These are phyloP conservation scores for Leucoraja erinaceus DNA, from an alignment of 2,113 vertebrate species.

Conservation along the genomic window DNA sequence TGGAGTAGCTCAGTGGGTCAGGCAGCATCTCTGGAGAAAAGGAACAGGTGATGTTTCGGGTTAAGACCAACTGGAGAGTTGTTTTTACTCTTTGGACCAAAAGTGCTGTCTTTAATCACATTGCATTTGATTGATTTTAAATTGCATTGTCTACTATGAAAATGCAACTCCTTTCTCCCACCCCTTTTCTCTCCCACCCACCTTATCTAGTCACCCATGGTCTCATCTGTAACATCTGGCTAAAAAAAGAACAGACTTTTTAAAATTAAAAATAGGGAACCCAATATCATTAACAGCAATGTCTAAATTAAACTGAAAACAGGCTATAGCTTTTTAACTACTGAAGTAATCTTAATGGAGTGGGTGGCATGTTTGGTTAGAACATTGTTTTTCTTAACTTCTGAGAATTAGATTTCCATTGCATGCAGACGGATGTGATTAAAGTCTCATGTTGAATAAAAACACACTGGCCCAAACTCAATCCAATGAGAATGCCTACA, in stretches of 20 bases:
- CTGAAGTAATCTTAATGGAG: neutral
- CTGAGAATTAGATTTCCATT: neutral
- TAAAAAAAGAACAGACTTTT: neutral
- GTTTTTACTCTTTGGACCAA: too few species aligned
- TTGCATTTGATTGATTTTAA: neutral
- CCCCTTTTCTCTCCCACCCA: neutral
- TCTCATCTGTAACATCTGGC: neutral
- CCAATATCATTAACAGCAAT: conserved; percentile 15
- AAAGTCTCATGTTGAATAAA: neutral
- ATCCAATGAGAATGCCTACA: neutral
- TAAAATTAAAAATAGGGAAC: conserved; percentile 18
- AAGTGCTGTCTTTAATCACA: neutral
- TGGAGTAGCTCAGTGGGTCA: too few species aligned
- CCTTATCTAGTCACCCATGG: neutral
- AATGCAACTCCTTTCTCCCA: too few species aligned
- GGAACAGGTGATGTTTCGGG: too few species aligned
- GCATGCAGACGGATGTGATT: neutral
- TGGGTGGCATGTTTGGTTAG: neutral
- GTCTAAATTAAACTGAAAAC: conserved; percentile 24
- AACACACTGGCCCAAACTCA: neutral
- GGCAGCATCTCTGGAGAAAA: too few species aligned
- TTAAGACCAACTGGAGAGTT: too few species aligned
- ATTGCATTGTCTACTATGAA: neutral
- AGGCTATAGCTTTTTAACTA: neutral
- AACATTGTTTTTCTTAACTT: neutral